Evolutionary conservation across 2,888 invertebrate species (phyloP).

Genomic region (Dichetophora obliterata): DNA sequence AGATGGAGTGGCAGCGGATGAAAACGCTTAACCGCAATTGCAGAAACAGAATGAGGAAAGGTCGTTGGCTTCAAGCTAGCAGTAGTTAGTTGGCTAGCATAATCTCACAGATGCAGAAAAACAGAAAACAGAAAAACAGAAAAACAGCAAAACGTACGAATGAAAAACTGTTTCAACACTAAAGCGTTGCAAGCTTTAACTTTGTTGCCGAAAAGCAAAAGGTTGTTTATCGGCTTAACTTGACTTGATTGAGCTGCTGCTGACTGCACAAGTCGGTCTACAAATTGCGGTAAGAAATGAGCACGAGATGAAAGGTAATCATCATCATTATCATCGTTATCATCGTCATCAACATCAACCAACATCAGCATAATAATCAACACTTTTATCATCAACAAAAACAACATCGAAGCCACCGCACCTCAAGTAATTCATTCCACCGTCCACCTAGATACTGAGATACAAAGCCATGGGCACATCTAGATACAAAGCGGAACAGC

Average conservation of each 20-base stretch:
- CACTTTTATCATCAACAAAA: background rate
- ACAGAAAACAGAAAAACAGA: background rate
- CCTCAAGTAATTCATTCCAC: background rate
- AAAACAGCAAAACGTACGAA: background rate
- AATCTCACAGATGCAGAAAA: background rate
- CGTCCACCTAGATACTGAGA: background rate
- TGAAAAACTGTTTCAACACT: background rate
- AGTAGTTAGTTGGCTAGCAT: background rate
- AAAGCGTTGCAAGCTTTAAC: constrained; percentile 18
- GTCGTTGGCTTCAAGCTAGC: constrained; percentile 34
- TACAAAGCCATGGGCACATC: constrained; percentile 9
- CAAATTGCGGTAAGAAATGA: background rate
- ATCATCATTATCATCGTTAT: background rate
- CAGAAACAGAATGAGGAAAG: constrained; percentile 31
- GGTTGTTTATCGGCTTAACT: background rate
- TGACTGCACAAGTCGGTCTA: background rate
- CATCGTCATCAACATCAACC: background rate
- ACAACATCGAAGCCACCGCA: constrained; percentile 4
- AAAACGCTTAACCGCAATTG: constrained; percentile 38
- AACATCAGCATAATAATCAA: background rate
- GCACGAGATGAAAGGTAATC: background rate
- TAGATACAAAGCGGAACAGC: background rate
- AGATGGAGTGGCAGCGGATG: background rate
- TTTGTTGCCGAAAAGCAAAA: constrained; percentile 17
- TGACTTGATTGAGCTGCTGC: constrained; percentile 2